These are phyloP conservation scores for Drosophila formosana DNA, from an alignment of 2,888 invertebrate species.

Conservation along the genomic window DNA sequence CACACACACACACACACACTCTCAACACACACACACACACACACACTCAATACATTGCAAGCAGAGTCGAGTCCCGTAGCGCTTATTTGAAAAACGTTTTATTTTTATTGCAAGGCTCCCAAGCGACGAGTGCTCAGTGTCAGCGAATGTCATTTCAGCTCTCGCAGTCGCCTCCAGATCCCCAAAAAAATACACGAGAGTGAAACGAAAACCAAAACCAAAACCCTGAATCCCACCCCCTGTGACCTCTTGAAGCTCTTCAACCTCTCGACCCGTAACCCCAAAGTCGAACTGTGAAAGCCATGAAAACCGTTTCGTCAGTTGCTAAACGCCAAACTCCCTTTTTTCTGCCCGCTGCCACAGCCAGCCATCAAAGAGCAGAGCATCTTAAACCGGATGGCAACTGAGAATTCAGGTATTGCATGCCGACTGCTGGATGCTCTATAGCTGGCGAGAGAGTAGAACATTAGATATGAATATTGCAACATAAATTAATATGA, in stretches of 20 bases:
- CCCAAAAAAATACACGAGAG: too few relatives aligned
- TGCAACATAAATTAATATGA: too few relatives aligned
- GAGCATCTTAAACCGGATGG: neutral
- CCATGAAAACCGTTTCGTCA: constrained; percentile 5
- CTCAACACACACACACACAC: constrained; percentile 11
- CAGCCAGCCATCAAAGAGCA: neutral
- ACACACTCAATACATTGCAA: neutral
- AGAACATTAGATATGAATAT: too few relatives aligned
- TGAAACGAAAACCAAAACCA: neutral
- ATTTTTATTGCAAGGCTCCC: constrained; percentile 76
- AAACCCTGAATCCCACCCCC: neutral
- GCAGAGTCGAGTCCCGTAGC: constrained; percentile 54
- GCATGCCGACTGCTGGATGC: neutral
- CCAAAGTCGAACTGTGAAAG: constrained; percentile 5
- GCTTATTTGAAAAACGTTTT: constrained; percentile 81
- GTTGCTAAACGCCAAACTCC: constrained; percentile 4
- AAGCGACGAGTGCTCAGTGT: constrained; percentile 78
- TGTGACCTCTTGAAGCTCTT: too few relatives aligned
- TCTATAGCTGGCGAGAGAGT: neutral
- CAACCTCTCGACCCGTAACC: neutral
- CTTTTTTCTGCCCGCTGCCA: neutral
- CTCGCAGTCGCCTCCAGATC: constrained; percentile 16
- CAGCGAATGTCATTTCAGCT: constrained; percentile 77
- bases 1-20: neutral
- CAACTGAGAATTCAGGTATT: neutral